phyloP scores from a whole-genome alignment of 1,140 invertebrate genomes.

The Orchesella cincta region DNA sequence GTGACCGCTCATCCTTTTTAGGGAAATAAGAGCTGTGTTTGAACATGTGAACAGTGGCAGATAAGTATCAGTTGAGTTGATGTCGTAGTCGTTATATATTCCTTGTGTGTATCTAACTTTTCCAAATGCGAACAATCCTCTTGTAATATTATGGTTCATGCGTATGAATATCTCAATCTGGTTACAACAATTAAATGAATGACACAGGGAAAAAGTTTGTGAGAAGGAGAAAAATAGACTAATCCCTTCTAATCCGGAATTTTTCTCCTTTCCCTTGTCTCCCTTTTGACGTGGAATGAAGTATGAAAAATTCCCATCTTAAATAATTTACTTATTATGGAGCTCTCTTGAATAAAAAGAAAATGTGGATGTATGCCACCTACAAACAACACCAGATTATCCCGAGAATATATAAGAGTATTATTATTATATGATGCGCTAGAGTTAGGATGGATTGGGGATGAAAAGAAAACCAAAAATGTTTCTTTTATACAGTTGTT shows the following conservation, averaged over 20 bases:
- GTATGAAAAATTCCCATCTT: no score
- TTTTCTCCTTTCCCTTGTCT: conserved; percentile 13
- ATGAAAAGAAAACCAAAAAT: background rate
- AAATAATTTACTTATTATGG: background rate
- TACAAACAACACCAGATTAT: background rate
- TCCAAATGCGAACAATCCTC: no score
- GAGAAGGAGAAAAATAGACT: background rate
- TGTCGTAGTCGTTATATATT: no score
- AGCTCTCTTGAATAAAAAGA: background rate
- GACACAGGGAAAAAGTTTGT: background rate
- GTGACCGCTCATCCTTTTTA: background rate
- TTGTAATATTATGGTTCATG: no score
- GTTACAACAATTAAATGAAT: background rate
- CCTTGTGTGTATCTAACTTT: no score
- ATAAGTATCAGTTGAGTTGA: no score
- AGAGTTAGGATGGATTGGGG: no score
- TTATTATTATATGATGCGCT: background rate
- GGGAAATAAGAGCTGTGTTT: background rate
- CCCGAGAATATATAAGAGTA: background rate
- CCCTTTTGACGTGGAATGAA: background rate
- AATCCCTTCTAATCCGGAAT: background rate
- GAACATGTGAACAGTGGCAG: no score
- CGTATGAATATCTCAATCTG: background rate
- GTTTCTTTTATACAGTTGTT: background rate
- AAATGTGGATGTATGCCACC: background rate